Base-by-base conservation (phyloP, 2,113 vertebrate species). In the Puffinus mauretanicus region DNA sequence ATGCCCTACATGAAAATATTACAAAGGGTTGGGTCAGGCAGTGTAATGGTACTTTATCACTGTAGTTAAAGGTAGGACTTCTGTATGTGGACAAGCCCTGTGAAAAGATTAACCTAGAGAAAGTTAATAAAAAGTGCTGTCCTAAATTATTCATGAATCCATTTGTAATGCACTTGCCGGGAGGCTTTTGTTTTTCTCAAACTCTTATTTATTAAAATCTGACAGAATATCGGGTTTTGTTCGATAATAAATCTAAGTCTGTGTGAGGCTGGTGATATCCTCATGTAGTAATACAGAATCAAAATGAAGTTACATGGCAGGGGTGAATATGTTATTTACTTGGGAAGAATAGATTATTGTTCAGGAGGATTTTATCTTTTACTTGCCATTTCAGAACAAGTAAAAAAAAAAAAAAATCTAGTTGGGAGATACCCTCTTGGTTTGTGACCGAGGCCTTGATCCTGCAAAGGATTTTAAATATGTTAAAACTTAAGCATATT, bases 181-280 rank as follows among this genome's bases (percentile, higher is more conserved):
- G 83, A 96, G 91, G 92, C 92, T 95, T 96, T 96, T 96, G 85
- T 96, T 96, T 97, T 92, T 95, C 84, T 95, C 82, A 82, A 96
- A 93, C 88, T 94, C 86, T 96, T 92, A 95, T 93, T 96, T 97
- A 94, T 96, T 96, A 95, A 95, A 97, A 96, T 95, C 87, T 97
- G 96, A 97, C 93, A 95, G 87, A 91, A 91, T 96, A 96, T 93
- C 40, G 6, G 58, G 44, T 91, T 96, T 91, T 85, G 64, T 93
- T 94, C 91, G 91, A 80, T 93, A 96, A 96, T 93, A 94, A 94
- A 93, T 96, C 84, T 94, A 72, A 92, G 80, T 58, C 76, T 88
- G 2, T 4, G n/a, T 66, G 64, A 73, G 85, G 69, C 51, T 81
- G 75, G 85, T 62, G 94, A 93, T 94, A 96, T 83, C 84, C 60